Evolutionary conservation across 2,113 vertebrate species (phyloP), one percentile per base, ranked within the genome.

Genomic region (Herpetotheres cachinnans): DNA sequence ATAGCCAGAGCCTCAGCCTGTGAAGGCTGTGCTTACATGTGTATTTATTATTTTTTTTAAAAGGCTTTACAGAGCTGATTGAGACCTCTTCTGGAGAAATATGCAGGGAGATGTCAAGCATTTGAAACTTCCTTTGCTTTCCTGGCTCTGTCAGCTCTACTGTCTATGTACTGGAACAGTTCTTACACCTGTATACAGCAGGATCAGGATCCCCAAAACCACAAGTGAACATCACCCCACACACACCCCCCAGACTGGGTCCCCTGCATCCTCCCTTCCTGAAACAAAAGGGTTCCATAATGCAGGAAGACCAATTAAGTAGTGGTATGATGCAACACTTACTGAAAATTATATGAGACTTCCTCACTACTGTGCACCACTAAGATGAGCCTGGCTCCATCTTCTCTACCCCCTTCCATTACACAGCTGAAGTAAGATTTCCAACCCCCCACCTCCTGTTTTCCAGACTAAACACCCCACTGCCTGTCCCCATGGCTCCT

Each of bases 351-450:
- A 5, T 3, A 38, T 7, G 8, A 4, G 5, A 7, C 16, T 47
- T 15, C 38, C 65, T 82, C 21, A 0, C 2, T 26, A 7, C 40
- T 30, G 10, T 30, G 65, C 17, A n/a, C 26, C 4, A 3, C 42
- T 13, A 20, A 5, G 26, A 3, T 3, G 7, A 42, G 27, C 22
- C n/a, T n/a, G 27, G 25, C 27, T 70, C 11, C 16, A 15, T 25
- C 25, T 55, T 46, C 21, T 42, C 36, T 29, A 3, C 0, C 1
- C 16, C 0, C 15, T 69, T 32, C 14, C 36, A 3, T 40, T 16
- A 24, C 25, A 18, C 36, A 58, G 63, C 36, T 11, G 13, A 34
- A 42, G 11, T 14, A 18, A 32, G 7, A 67, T 7, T 63, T 74
- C 72, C 44, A 19, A 11, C 13, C 9, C 17, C 5, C 6, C 1